phyloP scores from a whole-genome alignment of 1,140 invertebrate genomes.

The Campoletis sonorensis region DNA sequence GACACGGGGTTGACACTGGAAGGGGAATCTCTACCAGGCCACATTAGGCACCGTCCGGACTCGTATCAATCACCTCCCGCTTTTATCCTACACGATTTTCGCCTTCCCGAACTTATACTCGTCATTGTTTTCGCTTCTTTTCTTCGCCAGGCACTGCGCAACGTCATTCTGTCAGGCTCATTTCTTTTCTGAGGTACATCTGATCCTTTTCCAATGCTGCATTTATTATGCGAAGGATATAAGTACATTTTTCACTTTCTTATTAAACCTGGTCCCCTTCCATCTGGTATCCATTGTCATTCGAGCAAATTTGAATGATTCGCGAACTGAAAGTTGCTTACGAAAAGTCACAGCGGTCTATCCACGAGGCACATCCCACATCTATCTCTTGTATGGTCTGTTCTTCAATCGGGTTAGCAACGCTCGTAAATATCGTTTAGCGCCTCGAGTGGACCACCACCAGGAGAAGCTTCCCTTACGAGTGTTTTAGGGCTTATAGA shows the following conservation, averaged over 20 bases:
- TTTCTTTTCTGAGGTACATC: background rate
- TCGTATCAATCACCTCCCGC: slow-evolving; percentile 52
- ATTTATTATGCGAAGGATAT: background rate
- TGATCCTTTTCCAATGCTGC: background rate
- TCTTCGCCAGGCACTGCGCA: background rate
- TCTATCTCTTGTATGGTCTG: background rate
- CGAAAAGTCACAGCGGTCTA: background rate
- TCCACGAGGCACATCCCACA: background rate
- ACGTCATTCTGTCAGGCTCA: background rate
- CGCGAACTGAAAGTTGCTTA: background rate
- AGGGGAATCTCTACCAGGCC: slow-evolving; percentile 25
- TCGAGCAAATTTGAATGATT: background rate
- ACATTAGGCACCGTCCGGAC: slow-evolving; percentile 50
- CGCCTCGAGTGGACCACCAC: slow-evolving; percentile 49
- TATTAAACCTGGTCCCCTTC: background rate
- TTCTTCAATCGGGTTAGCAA: slow-evolving; percentile 40
- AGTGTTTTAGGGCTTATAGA: background rate
- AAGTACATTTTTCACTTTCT: background rate
- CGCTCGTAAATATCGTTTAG: slow-evolving; percentile 46
- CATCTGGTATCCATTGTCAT: background rate
- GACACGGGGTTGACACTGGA: background rate
- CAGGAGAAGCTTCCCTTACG: slow-evolving; percentile 5
- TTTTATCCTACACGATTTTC: slow-evolving; percentile 35
- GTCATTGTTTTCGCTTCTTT: background rate
- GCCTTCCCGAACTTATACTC: slow-evolving; percentile 14